Evolutionary conservation across 1,140 invertebrate species (phyloP).

Genomic region (Daktulosphaira vitifoliae): DNA sequence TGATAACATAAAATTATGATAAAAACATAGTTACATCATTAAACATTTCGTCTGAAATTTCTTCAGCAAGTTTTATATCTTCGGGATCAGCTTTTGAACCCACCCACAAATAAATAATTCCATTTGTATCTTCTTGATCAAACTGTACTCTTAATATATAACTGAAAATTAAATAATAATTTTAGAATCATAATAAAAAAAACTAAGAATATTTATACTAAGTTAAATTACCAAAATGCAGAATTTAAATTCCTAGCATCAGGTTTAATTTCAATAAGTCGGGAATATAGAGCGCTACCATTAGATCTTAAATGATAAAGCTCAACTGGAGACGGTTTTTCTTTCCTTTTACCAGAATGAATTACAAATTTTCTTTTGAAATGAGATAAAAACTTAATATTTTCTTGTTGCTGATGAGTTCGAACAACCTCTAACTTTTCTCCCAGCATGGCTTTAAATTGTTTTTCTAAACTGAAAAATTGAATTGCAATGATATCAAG

Average conservation of each 20-base stretch:
- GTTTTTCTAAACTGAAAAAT: constrained; percentile 74
- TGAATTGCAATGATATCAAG: too few relatives aligned
- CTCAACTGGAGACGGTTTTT: constrained; percentile 60
- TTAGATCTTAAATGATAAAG: constrained; percentile 94
- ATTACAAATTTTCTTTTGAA: constrained; percentile 95
- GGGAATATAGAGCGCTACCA: constrained; percentile 85
- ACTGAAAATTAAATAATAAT: constrained; percentile 49
- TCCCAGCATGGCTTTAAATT: constrained; percentile 91
- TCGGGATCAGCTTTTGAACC: constrained; percentile 81
- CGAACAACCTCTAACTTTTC: constrained; percentile 93
- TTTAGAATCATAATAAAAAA: background rate
- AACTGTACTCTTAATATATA: constrained; percentile 95
- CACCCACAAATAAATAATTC: constrained; percentile 97
- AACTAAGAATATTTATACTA: background rate
- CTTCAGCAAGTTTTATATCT: constrained; percentile 78
- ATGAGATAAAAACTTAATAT: constrained; percentile 96
- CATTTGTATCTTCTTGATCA: constrained; percentile 69
- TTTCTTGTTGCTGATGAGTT: constrained; percentile 98
- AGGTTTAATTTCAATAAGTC: constrained; percentile 72
- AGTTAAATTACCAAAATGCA: constrained; percentile 61
- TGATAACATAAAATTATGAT: too few relatives aligned
- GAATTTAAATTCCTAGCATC: constrained; percentile 73
- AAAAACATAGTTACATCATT: constrained; percentile 60
- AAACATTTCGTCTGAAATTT: constrained; percentile 91
- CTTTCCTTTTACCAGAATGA: constrained; percentile 76